These are phyloP conservation scores for Corythornis cristatus DNA, from an alignment of 2,113 vertebrate genomes.

Conservation along the genomic window DNA sequence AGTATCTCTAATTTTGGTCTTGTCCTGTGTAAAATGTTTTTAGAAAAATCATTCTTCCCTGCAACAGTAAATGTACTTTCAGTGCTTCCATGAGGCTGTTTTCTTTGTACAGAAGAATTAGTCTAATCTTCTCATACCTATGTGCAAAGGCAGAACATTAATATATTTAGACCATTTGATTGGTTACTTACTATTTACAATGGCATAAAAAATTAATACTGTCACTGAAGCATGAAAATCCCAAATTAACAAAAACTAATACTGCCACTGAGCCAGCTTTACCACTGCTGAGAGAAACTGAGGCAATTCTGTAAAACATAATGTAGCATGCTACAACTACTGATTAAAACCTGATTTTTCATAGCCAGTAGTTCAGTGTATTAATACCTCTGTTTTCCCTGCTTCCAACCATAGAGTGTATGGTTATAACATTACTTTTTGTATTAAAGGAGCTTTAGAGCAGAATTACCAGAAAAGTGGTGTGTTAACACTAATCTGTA, in stretches of 20 bases:
- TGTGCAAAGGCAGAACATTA: slow-evolving; percentile 62
- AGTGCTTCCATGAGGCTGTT: slow-evolving; percentile 30
- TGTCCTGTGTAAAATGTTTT: background rate
- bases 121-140: slow-evolving; percentile 75
- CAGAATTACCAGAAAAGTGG: background rate
- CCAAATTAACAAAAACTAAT: slow-evolving; percentile 75
- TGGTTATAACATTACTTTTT: background rate
- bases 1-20: slow-evolving; percentile 1
- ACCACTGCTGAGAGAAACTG: slow-evolving; percentile 63
- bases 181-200: slow-evolving; percentile 75
- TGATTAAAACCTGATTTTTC: slow-evolving; percentile 54
- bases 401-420: background rate
- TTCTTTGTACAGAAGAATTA: slow-evolving; percentile 60
- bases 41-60: slow-evolving; percentile 33
- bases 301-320: slow-evolving; percentile 50
- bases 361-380: background rate
- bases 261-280: slow-evolving; percentile 35
- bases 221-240: slow-evolving; percentile 71
- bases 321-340: background rate
- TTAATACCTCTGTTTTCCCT: slow-evolving; percentile 52
- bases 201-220: slow-evolving; percentile 75
- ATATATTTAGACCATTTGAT: slow-evolving; percentile 75
- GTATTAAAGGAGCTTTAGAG: background rate
- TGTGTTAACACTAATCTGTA: background rate
- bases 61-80: slow-evolving; percentile 19